A percentile compares a stretch with the other conserved stretches of the same genome.
Conservation (phyloP, 2,888 invertebrate genomes). For the Magallana nippona region DNA sequence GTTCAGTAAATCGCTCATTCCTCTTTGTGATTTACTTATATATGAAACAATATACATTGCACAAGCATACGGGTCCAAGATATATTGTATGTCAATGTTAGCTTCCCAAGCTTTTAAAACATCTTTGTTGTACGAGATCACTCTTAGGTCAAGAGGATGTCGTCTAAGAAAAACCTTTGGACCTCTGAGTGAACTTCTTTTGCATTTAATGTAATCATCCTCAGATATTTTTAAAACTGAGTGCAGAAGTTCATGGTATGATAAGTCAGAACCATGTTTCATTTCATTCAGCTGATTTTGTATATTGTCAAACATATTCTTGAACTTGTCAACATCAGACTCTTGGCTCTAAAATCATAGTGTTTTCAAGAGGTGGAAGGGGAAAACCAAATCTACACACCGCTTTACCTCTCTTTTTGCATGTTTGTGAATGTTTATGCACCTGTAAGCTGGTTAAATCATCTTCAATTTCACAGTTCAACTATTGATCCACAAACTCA, state of each 20-base stretch:
- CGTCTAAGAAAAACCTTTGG: constrained; percentile 52
- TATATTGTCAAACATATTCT: constrained; percentile 34
- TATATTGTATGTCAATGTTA: constrained; percentile 51
- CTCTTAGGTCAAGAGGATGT: constrained; percentile 50
- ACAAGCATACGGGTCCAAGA: constrained; percentile 48
- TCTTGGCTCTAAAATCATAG: constrained; percentile 46
- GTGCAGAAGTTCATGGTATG: constrained; percentile 45
- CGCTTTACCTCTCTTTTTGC: constrained; percentile 45
- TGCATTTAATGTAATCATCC: constrained; percentile 51
- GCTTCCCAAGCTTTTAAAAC: constrained; percentile 50
- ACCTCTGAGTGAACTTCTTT: constrained; percentile 48
- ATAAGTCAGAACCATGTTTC: constrained; percentile 45
- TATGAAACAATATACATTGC: no score
- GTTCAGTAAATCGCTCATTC: no score
- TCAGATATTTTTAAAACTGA: constrained; percentile 43
- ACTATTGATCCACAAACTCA: constrained; percentile 50
- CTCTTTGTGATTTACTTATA: no score
- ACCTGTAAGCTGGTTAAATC: constrained; percentile 44
- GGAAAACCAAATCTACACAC: constrained; percentile 46
- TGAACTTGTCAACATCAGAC: constrained; percentile 30
- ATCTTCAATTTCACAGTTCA: constrained; percentile 45
- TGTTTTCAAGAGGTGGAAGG: constrained; percentile 33
- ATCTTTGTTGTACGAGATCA: constrained; percentile 49
- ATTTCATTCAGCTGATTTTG: constrained; percentile 36
- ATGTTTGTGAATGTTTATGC: constrained; percentile 56